phyloP scores from a whole-genome alignment of 1,140 invertebrate genomes.

The Dendrolimus kikuchii region DNA sequence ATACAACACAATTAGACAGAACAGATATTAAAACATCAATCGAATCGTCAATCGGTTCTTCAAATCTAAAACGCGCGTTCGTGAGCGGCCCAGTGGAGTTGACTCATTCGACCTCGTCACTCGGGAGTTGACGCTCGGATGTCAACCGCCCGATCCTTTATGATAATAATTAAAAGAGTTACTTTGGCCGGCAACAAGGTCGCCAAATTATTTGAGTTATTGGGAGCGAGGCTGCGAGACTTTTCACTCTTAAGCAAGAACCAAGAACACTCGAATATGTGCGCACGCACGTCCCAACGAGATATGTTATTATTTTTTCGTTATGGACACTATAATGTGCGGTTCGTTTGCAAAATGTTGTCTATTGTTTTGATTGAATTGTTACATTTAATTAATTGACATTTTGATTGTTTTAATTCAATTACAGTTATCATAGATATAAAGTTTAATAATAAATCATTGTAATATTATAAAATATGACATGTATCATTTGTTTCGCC shows the following conservation, averaged over 20 bases:
- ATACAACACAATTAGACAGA: no score
- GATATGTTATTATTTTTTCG: constrained; percentile 53
- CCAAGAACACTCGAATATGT: constrained; percentile 5
- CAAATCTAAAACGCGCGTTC: constrained; percentile 7
- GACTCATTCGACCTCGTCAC: constrained; percentile 19
- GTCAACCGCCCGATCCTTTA: constrained; percentile 42
- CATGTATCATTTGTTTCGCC: no score
- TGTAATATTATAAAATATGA: no score
- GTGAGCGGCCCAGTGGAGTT: constrained; percentile 10
- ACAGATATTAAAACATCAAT: not conserved
- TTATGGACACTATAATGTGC: constrained; percentile 34
- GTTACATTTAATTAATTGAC: not conserved
- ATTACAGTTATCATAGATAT: no score
- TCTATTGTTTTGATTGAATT: constrained; percentile 10
- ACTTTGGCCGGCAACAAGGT: constrained; percentile 47
- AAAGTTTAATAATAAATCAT: no score
- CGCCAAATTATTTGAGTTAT: constrained; percentile 54
- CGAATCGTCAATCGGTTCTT: constrained; percentile 1
- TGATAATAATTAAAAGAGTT: constrained; percentile 48
- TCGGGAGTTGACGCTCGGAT: constrained; percentile 32
- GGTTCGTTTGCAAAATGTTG: not conserved
- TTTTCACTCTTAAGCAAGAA: constrained; percentile 40
- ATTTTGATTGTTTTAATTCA: no score
- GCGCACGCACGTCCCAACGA: constrained; percentile 26
- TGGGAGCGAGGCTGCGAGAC: constrained; percentile 45